Base-by-base conservation (phyloP, 2,113 vertebrate genomes). In the Parus major region DNA sequence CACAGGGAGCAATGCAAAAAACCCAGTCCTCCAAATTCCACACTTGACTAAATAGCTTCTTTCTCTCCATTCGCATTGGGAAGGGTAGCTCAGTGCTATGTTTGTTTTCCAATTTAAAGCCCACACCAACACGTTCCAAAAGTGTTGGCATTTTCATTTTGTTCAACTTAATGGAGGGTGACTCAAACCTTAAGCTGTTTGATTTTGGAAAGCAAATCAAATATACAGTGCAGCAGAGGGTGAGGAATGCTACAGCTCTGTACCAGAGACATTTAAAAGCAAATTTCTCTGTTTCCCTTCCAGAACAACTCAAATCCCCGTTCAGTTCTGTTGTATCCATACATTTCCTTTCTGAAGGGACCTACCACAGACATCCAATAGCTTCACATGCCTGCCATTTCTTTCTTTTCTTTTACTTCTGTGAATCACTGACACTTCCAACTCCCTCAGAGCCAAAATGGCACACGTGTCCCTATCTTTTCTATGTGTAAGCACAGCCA, bases 171-270 rank as follows among this genome's bases (percentile, higher is more conserved):
- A 93, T 82, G 70, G 66, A 87, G 86, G 78, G 84, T 91, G 86
- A 95, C 89, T 93, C 91, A 89, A 92, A 95, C 70, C 78, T 82
- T 85, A 91, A 93, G 70, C 78, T 79, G 78, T 46, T 87, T 82
- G 57, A 66, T 87, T 95, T 87, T 79, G 90, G 65, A 95, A 95
- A 92, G 50, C 65, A 93, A 80, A 95, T 82, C 61, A 86, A 84
- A 92, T 65, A 64, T 23, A 75, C 11, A 19, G 77, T 19, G 61
- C 81, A 87, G 69, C 57, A 95, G 73, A 84, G 77, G 49, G 50
- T 29, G 25, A 89, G 84, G 42, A 33, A 41, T 20, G 61, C 36
- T 72, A 27, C n/a, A 22, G 77, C 29, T 66, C 57, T 60, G 28
- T 49, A 64, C 53, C 53, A 89, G 18, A 81, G 41, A 82, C 7